These are phyloP conservation scores for Gonioctena quinquepunctata DNA, from an alignment of 1,140 invertebrate species.

Conservation along the genomic window DNA sequence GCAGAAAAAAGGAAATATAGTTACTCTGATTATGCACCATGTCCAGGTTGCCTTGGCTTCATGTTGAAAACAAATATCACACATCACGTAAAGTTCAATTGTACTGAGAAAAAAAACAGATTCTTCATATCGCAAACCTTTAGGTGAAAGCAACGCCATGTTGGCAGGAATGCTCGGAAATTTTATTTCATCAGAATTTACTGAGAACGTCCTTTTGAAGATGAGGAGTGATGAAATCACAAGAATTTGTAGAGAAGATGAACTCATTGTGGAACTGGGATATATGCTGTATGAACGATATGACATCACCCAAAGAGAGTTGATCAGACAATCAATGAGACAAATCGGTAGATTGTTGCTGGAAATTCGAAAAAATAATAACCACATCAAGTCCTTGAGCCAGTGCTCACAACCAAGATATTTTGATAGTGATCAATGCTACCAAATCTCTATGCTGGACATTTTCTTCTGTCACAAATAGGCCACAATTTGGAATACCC, in stretches of 20 bases:
- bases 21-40: slow-evolving; percentile 20
- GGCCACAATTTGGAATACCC: background rate
- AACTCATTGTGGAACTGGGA: slow-evolving; percentile 4
- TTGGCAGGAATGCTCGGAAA: slow-evolving; percentile 6
- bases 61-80: slow-evolving; percentile 2
- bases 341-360: slow-evolving; percentile 15
- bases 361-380: background rate
- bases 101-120: background rate
- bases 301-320: slow-evolving; percentile 8
- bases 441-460: background rate
- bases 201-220: slow-evolving; percentile 6
- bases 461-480: background rate
- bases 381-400: background rate
- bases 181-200: slow-evolving; percentile 2
- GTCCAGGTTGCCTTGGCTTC: slow-evolving; percentile 5
- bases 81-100: slow-evolving; percentile 1
- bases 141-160: slow-evolving; percentile 6
- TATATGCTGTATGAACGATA: slow-evolving; percentile 20
- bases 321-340: slow-evolving; percentile 17
- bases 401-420: slow-evolving; percentile 8
- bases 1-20: background rate
- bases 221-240: slow-evolving; percentile 20
- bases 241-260: slow-evolving; percentile 7
- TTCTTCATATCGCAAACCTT: background rate
- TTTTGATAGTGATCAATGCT: slow-evolving; percentile 4